phyloP scores from a whole-genome alignment of 2,113 vertebrate species.

The Pongo abelii region DNA sequence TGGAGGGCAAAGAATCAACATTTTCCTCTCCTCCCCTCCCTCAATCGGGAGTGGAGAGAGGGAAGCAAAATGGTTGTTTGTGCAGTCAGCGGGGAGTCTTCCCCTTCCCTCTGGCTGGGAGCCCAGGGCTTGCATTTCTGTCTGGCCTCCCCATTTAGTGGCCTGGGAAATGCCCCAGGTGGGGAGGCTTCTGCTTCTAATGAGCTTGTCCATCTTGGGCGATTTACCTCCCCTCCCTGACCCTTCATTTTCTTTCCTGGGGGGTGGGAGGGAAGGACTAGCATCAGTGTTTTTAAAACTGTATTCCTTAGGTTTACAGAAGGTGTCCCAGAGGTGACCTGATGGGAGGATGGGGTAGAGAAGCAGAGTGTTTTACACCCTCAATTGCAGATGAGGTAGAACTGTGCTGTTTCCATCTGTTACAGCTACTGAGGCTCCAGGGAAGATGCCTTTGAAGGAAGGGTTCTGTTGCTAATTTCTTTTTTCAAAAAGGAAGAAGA shows the following conservation, averaged over 20 bases:
- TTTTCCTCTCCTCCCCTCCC: neutral
- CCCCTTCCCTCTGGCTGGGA: neutral
- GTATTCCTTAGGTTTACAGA: neutral
- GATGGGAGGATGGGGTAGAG: neutral
- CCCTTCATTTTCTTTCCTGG: neutral
- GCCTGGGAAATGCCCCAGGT: neutral
- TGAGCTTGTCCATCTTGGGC: neutral
- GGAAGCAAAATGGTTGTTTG: neutral
- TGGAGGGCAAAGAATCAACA: neutral
- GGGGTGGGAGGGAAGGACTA: neutral
- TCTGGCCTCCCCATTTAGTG: neutral
- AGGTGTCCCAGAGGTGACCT: neutral
- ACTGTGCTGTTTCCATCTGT: neutral
- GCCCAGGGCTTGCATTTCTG: neutral
- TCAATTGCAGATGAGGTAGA: neutral
- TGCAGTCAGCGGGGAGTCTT: neutral
- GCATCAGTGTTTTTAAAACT: neutral
- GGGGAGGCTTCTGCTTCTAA: neutral
- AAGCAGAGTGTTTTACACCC: neutral
- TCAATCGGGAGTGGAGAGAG: neutral
- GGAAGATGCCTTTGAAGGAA: neutral
- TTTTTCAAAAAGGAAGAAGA: neutral
- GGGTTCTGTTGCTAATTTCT: neutral
- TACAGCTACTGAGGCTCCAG: neutral
- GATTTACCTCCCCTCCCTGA: neutral